Conservation (phyloP, 2,888 invertebrate species). For the Girardia tigrina region DNA sequence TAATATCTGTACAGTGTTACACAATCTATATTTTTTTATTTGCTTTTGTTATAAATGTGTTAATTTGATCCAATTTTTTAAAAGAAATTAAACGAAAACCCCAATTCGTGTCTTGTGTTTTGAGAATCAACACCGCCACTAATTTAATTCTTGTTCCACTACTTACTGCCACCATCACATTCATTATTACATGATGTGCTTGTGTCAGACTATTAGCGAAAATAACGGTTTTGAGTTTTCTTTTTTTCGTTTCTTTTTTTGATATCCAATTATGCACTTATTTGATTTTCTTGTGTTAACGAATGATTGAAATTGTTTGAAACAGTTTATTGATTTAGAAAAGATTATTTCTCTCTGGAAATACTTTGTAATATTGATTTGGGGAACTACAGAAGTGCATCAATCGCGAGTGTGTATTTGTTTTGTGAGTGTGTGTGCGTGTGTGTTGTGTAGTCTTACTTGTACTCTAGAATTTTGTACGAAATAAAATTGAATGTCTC, state of each 20-base stretch:
- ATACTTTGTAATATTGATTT: neutral
- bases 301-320: too few species aligned
- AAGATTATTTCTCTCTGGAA: neutral
- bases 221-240: slow-evolving; percentile 17
- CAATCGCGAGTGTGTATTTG: too few species aligned
- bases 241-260: too few species aligned
- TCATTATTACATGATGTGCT: too few species aligned
- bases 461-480: slow-evolving; percentile 15
- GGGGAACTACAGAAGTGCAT: neutral
- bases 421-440: neutral
- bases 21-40: slow-evolving; percentile 23
- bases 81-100: too few species aligned
- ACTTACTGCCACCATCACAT: too few species aligned
- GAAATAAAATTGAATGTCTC: slow-evolving; percentile 23
- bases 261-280: neutral
- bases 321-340: neutral
- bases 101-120: too few species aligned
- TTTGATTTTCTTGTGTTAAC: neutral
- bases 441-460: slow-evolving; percentile 9
- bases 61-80: slow-evolving; percentile 7
- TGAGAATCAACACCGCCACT: too few species aligned
- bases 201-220: too few species aligned
- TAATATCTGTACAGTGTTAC: slow-evolving; percentile 23
- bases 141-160: too few species aligned
- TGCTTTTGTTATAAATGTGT: slow-evolving; percentile 23